phyloP scores from a whole-genome alignment of 2,113 vertebrate genomes.

The Pomatorhinus ruficollis region DNA sequence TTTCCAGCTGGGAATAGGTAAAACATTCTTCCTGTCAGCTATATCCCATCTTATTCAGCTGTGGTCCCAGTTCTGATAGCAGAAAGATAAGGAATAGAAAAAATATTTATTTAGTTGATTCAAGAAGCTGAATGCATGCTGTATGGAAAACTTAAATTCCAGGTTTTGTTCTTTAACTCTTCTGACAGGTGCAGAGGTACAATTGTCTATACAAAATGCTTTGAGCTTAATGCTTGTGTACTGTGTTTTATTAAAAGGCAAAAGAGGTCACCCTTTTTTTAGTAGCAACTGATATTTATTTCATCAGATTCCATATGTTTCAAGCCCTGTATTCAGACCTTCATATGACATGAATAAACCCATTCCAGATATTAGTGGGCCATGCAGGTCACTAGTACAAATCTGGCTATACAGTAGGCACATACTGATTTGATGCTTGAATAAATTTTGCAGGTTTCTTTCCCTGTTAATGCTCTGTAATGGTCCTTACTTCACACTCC shows the following conservation, averaged over 20 bases:
- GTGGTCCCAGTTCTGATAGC: neutral
- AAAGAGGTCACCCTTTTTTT: slow-evolving; percentile 5
- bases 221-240: slow-evolving; percentile 70
- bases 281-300: slow-evolving; percentile 63
- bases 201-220: neutral
- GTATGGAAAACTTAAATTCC: slow-evolving; percentile 10
- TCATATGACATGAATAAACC: neutral
- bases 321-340: slow-evolving; percentile 77
- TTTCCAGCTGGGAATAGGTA: neutral
- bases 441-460: neutral
- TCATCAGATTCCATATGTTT: slow-evolving; percentile 72
- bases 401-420: neutral
- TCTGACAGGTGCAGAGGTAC: neutral
- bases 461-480: neutral
- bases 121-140: neutral
- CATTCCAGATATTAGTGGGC: neutral
- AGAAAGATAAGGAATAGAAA: neutral
- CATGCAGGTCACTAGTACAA: neutral
- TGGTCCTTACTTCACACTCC: neutral
- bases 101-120: neutral
- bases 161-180: slow-evolving; percentile 16
- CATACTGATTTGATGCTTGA: neutral
- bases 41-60: neutral
- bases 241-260: slow-evolving; percentile 72
- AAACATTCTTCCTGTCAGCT: neutral